Evolutionary conservation across 1,140 invertebrate species (phyloP), one percentile per base, ranked within the genome.

Genomic region (Pseudomyrmex pallidus): DNA sequence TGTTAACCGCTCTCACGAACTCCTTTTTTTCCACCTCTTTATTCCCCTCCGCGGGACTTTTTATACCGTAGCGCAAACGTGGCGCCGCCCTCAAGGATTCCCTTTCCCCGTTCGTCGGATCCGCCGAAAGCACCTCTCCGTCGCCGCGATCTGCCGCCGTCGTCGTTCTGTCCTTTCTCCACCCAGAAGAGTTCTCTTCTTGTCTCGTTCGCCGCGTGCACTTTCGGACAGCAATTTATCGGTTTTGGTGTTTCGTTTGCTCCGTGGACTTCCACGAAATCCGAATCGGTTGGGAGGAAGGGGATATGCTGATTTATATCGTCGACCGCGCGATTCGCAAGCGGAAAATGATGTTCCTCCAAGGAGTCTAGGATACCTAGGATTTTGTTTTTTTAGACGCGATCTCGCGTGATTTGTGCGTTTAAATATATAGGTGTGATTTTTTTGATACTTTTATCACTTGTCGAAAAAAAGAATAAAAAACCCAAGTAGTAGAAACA

Each of bases 1-100:
- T 94, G 93, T 94, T 94, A 93, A 90, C 90, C 90, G 90, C 90
- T 93, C 91, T 93, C 91, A 83, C 88, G 80, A 89, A 88, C 84
- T 90, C 84, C 86, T 91, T 94, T 92, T 94, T 91, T 91, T 92
- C 85, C 85, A 85, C 78, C 86, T 88, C 85, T 88, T 91, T 91
- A 91, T 89, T 90, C 86, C 82, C 80, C 83, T 91, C 35, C 35
- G 85, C 73, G 56, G 68, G 77, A 83, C 88, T 93, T 91, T 91
- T 92, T 92, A 89, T 87, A 87, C 85, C 54, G 66, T 80, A 88
- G 88, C 92, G 92, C 92, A 93, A 92, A 92, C 90, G 90, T 94
- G 92, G 93, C 93, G 91, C 93, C 93, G 92, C 92, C 93, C 92
- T 93, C 91, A 73, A 54, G 83, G 76, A 85, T 80, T 90, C 68